Evolutionary conservation across 2,797 vertebrate genomes (phyloP), one percentile per base, ranked within the genome.

Genomic region (Notoglanidium macrostoma): DNA sequence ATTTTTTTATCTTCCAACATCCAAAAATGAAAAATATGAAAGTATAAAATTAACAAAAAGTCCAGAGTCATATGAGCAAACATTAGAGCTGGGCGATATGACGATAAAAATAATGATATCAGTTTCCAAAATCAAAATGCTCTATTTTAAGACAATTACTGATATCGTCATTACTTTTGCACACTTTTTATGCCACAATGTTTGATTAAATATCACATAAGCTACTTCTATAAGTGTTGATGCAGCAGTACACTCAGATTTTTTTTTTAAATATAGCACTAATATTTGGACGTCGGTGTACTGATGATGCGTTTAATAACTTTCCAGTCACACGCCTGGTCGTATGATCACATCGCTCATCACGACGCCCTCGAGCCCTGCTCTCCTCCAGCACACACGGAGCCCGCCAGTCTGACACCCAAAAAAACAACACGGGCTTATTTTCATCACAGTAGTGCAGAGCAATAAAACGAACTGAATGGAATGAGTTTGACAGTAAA

Each of bases 241-340:
- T 5, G 9, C 19, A 23, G 23, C 26, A 76, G 11, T 51, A 6
- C 49, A 51, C 12, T n/a, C 10, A 23, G 2, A 21, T 32, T 55
- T 55, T 32, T 55, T 55, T 40, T 40, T 26, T 61, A 40, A 21
- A 17, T 35, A 2, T 79, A 40, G 21, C 76, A 57, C 7, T 32
- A 5, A 79, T 54, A 2, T 23, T 35, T 55, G 17, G 17, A 59
- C 0, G 76, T 1, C 54, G 1, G 6, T 4, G 12, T 15, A 40
- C 35, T 40, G 35, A 2, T 40, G 35, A 40, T 40, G 35, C 35
- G 35, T n/a, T 44, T 40, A 32, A 29, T 57, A 55, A 35, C 61
- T 40, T 40, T 65, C 14, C 49, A 49, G 77, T 86, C 85, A 81
- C 40, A 81, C 21, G 85, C 26, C 85, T 49, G 77, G 54, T 86